Percentiles rank a stretch among this genome's conserved stretches.
phyloP scores from a whole-genome alignment of 2,888 invertebrate genomes.

The Mylabris sibirica region DNA sequence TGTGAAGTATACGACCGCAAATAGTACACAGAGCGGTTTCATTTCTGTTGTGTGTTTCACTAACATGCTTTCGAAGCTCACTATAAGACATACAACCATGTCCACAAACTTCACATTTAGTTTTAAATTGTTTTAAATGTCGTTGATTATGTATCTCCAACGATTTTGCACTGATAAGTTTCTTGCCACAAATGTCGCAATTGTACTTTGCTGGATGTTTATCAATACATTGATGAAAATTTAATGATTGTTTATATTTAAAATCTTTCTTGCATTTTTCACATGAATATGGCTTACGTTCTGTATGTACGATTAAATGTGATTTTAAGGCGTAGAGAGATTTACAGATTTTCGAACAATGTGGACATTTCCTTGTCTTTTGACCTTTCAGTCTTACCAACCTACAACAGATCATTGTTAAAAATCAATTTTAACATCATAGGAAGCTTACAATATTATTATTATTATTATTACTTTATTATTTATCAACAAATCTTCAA shows the following conservation, averaged over 20 bases:
- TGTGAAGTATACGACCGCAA: not conserved
- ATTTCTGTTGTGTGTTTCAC: not conserved
- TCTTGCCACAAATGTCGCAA: not conserved
- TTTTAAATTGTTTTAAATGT: not conserved
- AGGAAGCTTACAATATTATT: no score
- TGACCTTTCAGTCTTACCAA: not conserved
- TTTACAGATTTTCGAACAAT: not conserved
- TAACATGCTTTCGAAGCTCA: not conserved
- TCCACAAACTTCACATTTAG: not conserved
- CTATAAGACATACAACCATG: not conserved
- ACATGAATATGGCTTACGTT: not conserved
- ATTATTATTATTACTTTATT: no score
- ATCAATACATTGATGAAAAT: not conserved
- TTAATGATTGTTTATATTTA: not conserved
- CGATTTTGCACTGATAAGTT: not conserved
- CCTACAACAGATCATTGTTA: no score
- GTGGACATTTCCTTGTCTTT: not conserved
- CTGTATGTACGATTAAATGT: not conserved
- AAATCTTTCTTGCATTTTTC: not conserved
- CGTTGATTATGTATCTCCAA: not conserved
- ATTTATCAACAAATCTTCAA: no score
- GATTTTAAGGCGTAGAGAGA: not conserved
- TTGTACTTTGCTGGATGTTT: not conserved
- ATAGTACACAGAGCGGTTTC: not conserved
- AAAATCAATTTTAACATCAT: no score